These are phyloP conservation scores for Caenorhabditis latens DNA, from an alignment of 1,140 invertebrate genomes.

Conservation along the genomic window DNA sequence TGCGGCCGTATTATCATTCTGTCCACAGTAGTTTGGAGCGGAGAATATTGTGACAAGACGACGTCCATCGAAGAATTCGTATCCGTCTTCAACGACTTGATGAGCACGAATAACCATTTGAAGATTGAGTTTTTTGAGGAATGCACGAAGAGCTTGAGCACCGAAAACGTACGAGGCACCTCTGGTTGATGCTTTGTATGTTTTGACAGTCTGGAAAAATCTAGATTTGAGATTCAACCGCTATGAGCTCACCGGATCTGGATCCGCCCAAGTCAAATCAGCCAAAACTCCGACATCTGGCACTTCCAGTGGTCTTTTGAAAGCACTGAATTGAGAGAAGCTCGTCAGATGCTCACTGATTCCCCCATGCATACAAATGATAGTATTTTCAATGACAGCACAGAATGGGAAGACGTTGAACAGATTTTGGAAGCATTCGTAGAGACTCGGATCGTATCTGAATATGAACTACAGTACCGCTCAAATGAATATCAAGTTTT, in stretches of 20 bases:
- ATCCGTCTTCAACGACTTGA: constrained; percentile 80
- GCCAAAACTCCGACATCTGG: constrained; percentile 99
- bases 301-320: constrained; percentile 86
- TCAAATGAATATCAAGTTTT: no score
- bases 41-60: constrained; percentile 68
- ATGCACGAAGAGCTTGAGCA: neutral
- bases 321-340: constrained; percentile 44
- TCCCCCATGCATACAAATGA: constrained; percentile 67
- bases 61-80: constrained; percentile 80
- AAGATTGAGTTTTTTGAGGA: constrained; percentile 33
- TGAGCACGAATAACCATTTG: constrained; percentile 36
- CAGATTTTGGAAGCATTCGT: constrained; percentile 60
- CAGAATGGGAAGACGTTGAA: constrained; percentile 63
- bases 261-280: constrained; percentile 96
- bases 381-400: constrained; percentile 52
- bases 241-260: constrained; percentile 82
- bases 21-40: constrained; percentile 69
- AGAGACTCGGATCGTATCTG: constrained; percentile 88
- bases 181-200: neutral
- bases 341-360: constrained; percentile 45
- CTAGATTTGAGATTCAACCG: neutral
- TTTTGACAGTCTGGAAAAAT: neutral
- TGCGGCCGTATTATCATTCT: constrained; percentile 10
- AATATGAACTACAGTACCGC: neutral
- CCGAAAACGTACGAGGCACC: constrained; percentile 21